Base-by-base conservation (phyloP, 2,797 vertebrate species). In the Crocodylus rhombifer region DNA sequence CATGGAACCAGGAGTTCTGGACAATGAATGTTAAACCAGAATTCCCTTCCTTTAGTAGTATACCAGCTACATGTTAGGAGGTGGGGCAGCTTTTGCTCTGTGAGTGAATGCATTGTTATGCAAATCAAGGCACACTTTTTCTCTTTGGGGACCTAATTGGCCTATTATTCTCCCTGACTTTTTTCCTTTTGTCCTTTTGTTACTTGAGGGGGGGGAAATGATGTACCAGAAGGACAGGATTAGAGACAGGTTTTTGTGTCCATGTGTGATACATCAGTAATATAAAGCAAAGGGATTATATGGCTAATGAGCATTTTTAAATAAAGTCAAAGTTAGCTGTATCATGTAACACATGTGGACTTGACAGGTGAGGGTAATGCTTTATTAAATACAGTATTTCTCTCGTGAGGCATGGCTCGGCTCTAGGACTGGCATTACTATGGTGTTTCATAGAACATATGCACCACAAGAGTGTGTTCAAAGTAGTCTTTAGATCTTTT, bases 41-140 rank as follows among this genome's bases (percentile, higher is more conserved):
- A 61, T 91, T 77, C 86, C 78, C 81, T 89, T 87, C 56, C 56
- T 82, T 86, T 36, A 28, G 26, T 87, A 86, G 76, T 86, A 21
- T 65, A 51, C 80, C 23, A 65, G 74, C 65, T 88, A 82, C 71
- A 33, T 36, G 84, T 88, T 96, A 28, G 88, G 79, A 89, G 94
- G 89, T 95, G 97, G 94, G 95, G 80, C 90, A 71, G 76, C 58
- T 62, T 96, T 67, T 80, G 90, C 91, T 92, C 73, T 90, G 84
- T 76, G 78, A 93, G 77, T 88, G 82, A n/a, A 58, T 71, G 57
- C 74, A 97, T 97, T 98, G 96, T 98, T 97, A 97, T 98, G 97
- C 96, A 98, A 97, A 98, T 97, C 17, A 17, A 82, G 96, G 26
- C 96, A 97, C 97, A 74, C 97, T 98, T 97, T 51, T 51, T 97